Conservation (phyloP, 2,888 invertebrate genomes). For the Tyria jacobaeae region DNA sequence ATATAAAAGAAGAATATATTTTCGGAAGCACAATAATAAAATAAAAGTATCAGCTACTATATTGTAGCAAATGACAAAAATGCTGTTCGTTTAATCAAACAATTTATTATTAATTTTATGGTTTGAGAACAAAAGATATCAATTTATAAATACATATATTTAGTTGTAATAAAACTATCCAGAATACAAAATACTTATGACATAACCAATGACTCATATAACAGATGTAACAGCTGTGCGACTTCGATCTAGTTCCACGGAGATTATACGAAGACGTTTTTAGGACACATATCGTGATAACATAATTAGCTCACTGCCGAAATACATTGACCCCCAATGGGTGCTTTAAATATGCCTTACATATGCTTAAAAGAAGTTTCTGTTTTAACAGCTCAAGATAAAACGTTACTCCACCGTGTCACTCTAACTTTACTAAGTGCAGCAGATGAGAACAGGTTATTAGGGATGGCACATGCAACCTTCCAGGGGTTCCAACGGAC, state of each 20-base stretch:
- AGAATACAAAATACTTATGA: constrained; percentile 3
- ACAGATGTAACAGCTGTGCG: constrained; percentile 9
- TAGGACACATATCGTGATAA: neutral
- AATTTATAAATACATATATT: neutral
- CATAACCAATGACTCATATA: constrained; percentile 10
- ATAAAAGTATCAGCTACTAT: too few species aligned
- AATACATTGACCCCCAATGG: neutral
- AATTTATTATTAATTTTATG: neutral
- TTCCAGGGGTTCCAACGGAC: neutral
- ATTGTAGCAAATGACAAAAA: too few species aligned
- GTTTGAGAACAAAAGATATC: neutral
- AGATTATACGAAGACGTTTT: constrained; percentile 11
- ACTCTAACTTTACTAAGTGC: neutral
- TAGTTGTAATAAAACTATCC: neutral
- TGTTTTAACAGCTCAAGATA: neutral
- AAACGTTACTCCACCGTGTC: neutral
- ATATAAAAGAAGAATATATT: too few species aligned
- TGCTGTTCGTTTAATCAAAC: neutral
- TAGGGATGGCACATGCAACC: neutral
- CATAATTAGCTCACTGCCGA: neutral
- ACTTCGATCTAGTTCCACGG: constrained; percentile 3
- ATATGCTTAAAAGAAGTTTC: neutral
- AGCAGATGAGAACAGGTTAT: neutral
- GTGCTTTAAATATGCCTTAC: neutral
- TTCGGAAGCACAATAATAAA: too few species aligned